Base-by-base conservation (phyloP, 2,888 invertebrate genomes). In the Tipula helvola region DNA sequence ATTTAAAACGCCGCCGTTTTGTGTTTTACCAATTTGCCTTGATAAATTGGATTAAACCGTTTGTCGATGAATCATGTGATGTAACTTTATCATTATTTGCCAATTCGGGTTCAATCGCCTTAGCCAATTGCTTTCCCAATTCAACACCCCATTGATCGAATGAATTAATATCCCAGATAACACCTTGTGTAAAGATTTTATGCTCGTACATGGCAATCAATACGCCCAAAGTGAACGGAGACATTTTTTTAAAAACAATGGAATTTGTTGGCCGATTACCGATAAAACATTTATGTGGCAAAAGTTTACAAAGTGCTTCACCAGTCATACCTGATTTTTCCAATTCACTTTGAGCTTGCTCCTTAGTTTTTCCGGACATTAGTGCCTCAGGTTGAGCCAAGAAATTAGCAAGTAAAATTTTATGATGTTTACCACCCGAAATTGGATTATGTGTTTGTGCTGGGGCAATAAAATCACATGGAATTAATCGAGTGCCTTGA, bases 131-230 rank as follows among this genome's bases (percentile, higher is more conserved):
- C 91, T 99, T 99, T 86, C 99, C 99, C 89, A 99, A 93, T 92
- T 99, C 99, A 86, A 99, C 99, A 47, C 99, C 99, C 99, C 99
- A 99, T 90, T 99, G 99, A 93, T 99, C 99, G 91, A 96, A 99
- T 0, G 99, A 99, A 92, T 99, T 99, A 90, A 99, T 98, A 92
- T 99, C 97, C 99, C 99, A 99, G 89, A 99, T 96, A 85, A 98
- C 95, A 83, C 99, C 99, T 91, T 99, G 99, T 0, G 96, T 96
- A 93, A 99, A 99, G 89, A 99, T 99, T 92, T 99, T 99, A 92
- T 99, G 99, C 91, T 99, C 99, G 91, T 99, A 99, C 93, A 97
- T 94, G 0, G 98, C 99, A 90, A 99, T 98, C 83, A 99, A 93
- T 84, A 96, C 95, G 86, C 99, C 99, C 84, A 99, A 94, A 18